phyloP scores from a whole-genome alignment of 2,113 vertebrate genomes.

The Halcyon malimbica region DNA sequence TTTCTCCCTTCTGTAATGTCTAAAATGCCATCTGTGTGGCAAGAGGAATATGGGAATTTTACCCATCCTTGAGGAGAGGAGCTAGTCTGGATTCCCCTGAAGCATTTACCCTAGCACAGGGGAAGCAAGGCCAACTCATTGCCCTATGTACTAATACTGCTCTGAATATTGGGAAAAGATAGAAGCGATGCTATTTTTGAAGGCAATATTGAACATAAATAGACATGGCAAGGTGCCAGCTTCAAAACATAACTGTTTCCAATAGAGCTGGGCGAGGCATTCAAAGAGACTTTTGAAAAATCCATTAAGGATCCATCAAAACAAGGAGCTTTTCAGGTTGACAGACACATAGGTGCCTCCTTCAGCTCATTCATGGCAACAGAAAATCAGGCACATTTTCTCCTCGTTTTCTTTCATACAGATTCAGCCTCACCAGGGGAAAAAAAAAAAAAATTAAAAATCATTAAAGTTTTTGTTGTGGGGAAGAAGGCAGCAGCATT shows the following conservation, averaged over 20 bases:
- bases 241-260: constrained; percentile 39
- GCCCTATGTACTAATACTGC: background rate
- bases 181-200: constrained; percentile 34
- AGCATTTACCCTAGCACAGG: background rate
- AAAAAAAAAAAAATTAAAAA: background rate
- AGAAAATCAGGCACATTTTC: background rate
- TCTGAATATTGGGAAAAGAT: background rate
- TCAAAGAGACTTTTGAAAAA: constrained; percentile 53
- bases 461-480: background rate
- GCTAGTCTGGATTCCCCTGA: background rate
- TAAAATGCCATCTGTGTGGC: background rate
- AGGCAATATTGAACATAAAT: constrained; percentile 50
- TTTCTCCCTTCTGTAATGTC: background rate
- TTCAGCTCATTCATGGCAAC: background rate
- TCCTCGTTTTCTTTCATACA: constrained; percentile 16
- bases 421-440: background rate
- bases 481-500: background rate
- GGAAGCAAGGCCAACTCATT: background rate
- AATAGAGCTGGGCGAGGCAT: background rate
- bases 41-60: background rate
- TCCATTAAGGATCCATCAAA: constrained; percentile 48
- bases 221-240: constrained; percentile 50
- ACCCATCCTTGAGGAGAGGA: background rate
- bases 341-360: constrained; percentile 38
- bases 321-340: constrained; percentile 55